Percentiles rank a stretch among this genome's conserved stretches.
These are phyloP conservation scores for Bolinopsis microptera DNA, from an alignment of 37 sponge, comb jelly and placozoan genomes.

Conservation along the genomic window DNA sequence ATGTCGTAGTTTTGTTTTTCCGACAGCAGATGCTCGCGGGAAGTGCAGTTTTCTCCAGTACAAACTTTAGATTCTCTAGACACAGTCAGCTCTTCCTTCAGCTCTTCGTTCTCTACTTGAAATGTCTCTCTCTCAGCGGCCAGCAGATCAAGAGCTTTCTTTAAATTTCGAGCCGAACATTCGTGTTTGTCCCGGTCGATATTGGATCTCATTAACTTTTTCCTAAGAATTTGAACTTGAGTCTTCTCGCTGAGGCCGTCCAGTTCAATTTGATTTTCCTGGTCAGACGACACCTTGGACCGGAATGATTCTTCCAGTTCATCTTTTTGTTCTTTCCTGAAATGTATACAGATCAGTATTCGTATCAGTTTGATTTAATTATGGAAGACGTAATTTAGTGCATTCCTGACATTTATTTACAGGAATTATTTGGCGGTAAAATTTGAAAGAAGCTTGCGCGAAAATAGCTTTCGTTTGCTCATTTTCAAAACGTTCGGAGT, in stretches of 20 bases:
- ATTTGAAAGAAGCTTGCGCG: background rate
- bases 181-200: slow-evolving; percentile 6
- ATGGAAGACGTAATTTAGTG: no score
- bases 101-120: background rate
- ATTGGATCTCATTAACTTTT: background rate
- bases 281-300: background rate
- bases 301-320: background rate
- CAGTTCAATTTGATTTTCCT: background rate
- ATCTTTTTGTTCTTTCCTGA: slow-evolving; percentile 33
- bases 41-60: background rate
- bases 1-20: slow-evolving; percentile 22
- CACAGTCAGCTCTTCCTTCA: background rate
- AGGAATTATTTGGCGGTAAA: background rate
- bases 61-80: background rate
- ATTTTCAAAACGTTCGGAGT: background rate
- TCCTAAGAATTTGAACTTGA: background rate
- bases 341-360: no score
- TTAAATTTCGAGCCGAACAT: background rate
- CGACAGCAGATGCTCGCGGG: background rate
- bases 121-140: background rate
- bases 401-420: no score
- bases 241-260: slow-evolving; percentile 5
- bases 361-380: no score
- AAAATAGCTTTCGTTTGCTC: background rate
- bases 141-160: background rate